phyloP scores from a whole-genome alignment of 2,113 vertebrate genomes.

The Ammodytes dubius region DNA sequence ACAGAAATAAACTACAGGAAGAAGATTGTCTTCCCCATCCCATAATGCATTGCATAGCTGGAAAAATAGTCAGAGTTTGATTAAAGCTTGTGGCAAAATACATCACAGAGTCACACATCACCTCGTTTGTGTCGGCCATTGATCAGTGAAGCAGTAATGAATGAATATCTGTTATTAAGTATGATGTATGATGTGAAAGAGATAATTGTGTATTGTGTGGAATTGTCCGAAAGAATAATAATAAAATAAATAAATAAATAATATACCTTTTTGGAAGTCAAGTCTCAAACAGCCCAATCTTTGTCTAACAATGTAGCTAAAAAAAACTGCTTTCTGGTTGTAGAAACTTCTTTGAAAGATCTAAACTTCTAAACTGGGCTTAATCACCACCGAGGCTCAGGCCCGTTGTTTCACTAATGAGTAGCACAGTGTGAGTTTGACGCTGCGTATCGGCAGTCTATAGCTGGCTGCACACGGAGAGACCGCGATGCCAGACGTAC shows the following conservation, averaged over 20 bases:
- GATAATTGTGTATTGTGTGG: no score
- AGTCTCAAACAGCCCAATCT: slow-evolving; percentile 27
- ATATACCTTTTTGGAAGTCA: slow-evolving; percentile 10
- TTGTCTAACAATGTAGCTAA: slow-evolving; percentile 24
- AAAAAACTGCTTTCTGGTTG: slow-evolving; percentile 30
- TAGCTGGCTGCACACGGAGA: slow-evolving; percentile 70
- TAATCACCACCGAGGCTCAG: slow-evolving; percentile 48
- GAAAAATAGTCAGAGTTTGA: no score
- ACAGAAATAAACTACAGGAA: no score
- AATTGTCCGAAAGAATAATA: no score
- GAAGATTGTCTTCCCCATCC: no score
- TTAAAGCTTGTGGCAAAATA: slow-evolving; percentile 22
- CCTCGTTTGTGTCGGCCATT: slow-evolving; percentile 44
- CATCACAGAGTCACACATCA: slow-evolving; percentile 24
- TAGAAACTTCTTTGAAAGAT: slow-evolving; percentile 51
- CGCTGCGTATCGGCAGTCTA: slow-evolving; percentile 50
- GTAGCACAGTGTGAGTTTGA: slow-evolving; percentile 66
- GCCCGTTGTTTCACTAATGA: slow-evolving; percentile 66
- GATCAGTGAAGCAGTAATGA: slow-evolving; percentile 26
- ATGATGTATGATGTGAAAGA: no score
- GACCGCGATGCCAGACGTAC: slow-evolving; percentile 41
- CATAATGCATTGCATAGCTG: no score
- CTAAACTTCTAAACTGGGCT: slow-evolving; percentile 31
- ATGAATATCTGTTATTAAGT: no score
- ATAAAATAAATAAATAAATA: no score